phyloP scores from a whole-genome alignment of 92 coral and sea anemone genomes.

The Zoanthus sansibaricus region DNA sequence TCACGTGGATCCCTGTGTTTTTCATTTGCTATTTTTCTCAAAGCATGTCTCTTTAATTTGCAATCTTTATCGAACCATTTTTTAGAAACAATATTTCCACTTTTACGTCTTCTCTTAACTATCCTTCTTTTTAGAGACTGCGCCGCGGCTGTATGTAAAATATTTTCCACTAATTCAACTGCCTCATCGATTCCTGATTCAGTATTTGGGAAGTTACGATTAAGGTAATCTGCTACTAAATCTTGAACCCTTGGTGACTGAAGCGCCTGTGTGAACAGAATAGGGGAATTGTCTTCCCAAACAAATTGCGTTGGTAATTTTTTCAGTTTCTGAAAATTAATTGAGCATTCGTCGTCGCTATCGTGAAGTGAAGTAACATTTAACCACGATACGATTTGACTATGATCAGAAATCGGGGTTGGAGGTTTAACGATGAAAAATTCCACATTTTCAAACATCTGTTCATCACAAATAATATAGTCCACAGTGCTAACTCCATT shows the following conservation, averaged over 20 bases:
- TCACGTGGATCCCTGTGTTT: no score
- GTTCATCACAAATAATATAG: background rate
- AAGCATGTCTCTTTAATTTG: no score
- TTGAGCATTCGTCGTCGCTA: background rate
- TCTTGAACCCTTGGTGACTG: background rate
- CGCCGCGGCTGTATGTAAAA: background rate
- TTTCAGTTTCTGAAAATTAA: background rate
- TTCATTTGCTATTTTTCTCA: no score
- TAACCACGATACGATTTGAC: background rate
- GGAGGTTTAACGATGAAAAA: slow-evolving; percentile 19
- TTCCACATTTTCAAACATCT: background rate
- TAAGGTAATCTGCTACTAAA: background rate
- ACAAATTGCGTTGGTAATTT: background rate
- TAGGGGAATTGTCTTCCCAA: slow-evolving; percentile 6
- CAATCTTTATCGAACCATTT: no score
- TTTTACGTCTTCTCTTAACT: no score
- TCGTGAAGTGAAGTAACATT: background rate
- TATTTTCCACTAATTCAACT: background rate
- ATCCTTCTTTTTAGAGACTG: no score
- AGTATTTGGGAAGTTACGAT: background rate
- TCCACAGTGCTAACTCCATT: slow-evolving; percentile 6
- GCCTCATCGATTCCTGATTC: background rate
- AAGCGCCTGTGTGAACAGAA: background rate
- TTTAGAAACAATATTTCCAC: no score
- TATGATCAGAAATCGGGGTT: slow-evolving; percentile 12